Evolutionary conservation across 2,888 invertebrate genomes (phyloP).

Genomic region (Cephus sareptanus): DNA sequence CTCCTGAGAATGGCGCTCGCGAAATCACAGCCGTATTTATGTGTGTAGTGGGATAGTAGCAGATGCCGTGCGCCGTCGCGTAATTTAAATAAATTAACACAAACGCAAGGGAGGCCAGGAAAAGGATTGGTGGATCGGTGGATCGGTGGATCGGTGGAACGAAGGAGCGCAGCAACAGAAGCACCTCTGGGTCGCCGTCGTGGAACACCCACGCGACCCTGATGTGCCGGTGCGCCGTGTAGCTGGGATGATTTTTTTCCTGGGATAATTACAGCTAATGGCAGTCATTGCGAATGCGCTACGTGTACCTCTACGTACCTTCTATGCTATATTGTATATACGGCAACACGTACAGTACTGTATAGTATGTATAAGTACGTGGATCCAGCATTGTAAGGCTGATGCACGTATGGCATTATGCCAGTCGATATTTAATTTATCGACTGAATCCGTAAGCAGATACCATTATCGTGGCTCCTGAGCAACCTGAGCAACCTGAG

Average conservation of each 20-base stretch:
- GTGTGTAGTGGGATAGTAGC: too few species aligned
- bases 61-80: conserved; percentile 10
- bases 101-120: conserved; percentile 23
- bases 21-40: too few species aligned
- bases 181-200: conserved; percentile 19
- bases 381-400: background rate
- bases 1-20: conserved; percentile 49
- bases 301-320: conserved; percentile 1
- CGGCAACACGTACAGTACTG: too few species aligned
- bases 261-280: conserved; percentile 59
- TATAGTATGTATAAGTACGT: too few species aligned
- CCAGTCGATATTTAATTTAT: conserved; percentile 51
- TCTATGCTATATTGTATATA: too few species aligned
- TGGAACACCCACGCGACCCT: conserved; percentile 59
- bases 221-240: conserved; percentile 38
- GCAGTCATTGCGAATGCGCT: conserved; percentile 47
- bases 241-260: conserved; percentile 36
- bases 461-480: conserved; percentile 38
- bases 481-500: background rate
- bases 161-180: conserved; percentile 10
- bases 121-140: background rate
- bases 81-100: conserved; percentile 61
- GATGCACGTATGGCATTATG: conserved; percentile 12
- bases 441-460: conserved; percentile 46
- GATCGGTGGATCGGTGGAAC: conserved; percentile 22